A percentile compares a stretch with the other conserved stretches of the same genome.
phyloP scores from a whole-genome alignment of 64 coral and sea anemone species.

The Platygyra sinensis region DNA sequence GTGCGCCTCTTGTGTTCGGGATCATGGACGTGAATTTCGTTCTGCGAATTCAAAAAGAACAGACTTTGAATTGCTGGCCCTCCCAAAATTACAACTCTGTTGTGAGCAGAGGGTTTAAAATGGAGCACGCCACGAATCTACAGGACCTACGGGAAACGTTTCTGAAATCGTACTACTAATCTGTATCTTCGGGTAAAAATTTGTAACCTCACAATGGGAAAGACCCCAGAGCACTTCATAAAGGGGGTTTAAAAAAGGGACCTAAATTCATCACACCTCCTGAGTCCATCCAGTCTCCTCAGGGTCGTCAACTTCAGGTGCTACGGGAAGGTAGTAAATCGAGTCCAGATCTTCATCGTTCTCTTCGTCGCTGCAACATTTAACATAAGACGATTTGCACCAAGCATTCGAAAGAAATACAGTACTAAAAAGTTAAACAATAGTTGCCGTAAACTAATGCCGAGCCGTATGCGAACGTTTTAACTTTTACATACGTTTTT shows the following conservation, averaged over 20 bases:
- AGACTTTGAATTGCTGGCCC: too few relatives aligned
- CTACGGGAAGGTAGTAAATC: conserved; percentile 61
- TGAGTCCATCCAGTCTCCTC: conserved; percentile 67
- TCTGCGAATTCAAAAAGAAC: neutral
- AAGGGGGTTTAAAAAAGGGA: neutral
- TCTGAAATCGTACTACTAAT: too few relatives aligned
- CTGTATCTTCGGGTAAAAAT: too few relatives aligned
- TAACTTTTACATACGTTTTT: too few relatives aligned
- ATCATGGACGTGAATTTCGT: conserved; percentile 38
- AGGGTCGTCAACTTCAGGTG: conserved; percentile 68
- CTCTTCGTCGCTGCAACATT: conserved; percentile 58
- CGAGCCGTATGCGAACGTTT: too few relatives aligned
- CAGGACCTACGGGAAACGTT: too few relatives aligned
- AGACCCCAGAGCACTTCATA: too few relatives aligned
- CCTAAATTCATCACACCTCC: conserved; percentile 19
- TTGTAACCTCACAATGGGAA: too few relatives aligned
- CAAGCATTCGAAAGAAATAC: neutral
- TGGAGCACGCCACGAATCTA: too few relatives aligned
- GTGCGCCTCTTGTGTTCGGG: conserved; percentile 30
- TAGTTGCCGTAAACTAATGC: neutral
- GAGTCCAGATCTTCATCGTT: conserved; percentile 65
- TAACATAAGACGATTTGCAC: neutral
- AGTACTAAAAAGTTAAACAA: neutral
- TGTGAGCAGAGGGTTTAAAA: too few relatives aligned
- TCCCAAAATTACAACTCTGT: too few relatives aligned